Percentiles rank a stretch among this genome's conserved stretches.
These are phyloP conservation scores for Antechinus flavipes DNA, from an alignment of 2,113 vertebrate genomes.

Conservation along the genomic window DNA sequence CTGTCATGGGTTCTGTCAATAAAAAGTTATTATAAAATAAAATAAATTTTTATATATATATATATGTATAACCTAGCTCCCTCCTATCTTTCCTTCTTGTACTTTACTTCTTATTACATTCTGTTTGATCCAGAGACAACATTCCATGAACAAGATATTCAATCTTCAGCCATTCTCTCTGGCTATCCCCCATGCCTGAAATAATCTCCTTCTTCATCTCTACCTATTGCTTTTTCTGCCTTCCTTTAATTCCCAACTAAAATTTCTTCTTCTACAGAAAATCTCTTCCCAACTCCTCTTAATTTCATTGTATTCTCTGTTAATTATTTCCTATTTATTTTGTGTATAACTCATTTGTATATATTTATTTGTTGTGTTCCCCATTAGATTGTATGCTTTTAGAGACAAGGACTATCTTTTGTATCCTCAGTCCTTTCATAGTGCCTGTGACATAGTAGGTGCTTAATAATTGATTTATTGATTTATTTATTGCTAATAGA, in stretches of 20 bases:
- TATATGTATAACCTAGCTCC: not conserved
- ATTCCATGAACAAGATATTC: not conserved
- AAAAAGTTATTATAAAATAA: too few relatives aligned
- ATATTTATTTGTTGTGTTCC: too few relatives aligned
- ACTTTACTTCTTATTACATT: not conserved
- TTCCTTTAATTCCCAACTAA: not conserved
- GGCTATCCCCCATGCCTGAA: not conserved
- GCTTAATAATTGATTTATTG: not conserved
- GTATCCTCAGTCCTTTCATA: not conserved
- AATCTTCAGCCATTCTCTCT: not conserved
- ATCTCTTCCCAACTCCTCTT: not conserved
- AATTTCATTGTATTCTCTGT: too few relatives aligned
- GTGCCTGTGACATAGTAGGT: not conserved
- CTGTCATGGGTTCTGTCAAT: too few relatives aligned
- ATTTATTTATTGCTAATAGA: not conserved
- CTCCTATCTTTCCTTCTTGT: not conserved
- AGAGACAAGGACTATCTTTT: not conserved
- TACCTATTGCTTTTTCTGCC: not conserved
- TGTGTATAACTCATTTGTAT: too few relatives aligned
- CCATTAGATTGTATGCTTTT: not conserved
- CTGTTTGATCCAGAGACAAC: not conserved
- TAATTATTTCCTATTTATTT: too few relatives aligned
- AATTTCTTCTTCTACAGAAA: not conserved
- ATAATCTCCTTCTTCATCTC: not conserved
- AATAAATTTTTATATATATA: too few relatives aligned